Conservation (phyloP, 2,797 vertebrate species). For the Poecile montanus region DNA sequence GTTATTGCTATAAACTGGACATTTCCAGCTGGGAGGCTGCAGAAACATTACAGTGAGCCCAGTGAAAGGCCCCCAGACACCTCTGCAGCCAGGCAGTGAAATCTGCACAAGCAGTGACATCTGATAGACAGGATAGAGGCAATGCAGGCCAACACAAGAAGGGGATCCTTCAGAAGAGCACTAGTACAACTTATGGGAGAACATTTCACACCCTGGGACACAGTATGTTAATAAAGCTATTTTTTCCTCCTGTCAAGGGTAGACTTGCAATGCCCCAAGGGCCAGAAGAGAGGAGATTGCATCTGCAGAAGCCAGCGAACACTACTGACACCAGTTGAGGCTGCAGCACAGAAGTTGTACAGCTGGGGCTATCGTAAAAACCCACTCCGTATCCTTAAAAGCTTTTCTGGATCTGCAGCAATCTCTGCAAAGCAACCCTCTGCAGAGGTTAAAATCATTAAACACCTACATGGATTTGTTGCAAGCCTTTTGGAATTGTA, state of each 20-base stretch:
- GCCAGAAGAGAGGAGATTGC: not conserved
- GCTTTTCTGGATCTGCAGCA: not conserved
- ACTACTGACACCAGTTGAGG: accelerated
- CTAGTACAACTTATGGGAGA: not conserved
- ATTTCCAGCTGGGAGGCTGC: not conserved
- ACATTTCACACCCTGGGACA: not conserved
- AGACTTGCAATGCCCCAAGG: not conserved
- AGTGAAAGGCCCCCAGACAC: not conserved
- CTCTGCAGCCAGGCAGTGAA: not conserved
- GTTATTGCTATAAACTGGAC: not conserved
- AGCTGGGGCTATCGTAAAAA: not conserved
- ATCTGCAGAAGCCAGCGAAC: not conserved
- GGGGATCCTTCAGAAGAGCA: not conserved
- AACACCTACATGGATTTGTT: not conserved
- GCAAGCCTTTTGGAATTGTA: not conserved
- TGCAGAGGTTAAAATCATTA: not conserved
- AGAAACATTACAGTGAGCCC: not conserved
- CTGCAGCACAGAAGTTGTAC: not conserved
- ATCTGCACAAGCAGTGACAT: not conserved
- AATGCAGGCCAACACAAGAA: not conserved
- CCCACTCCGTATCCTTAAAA: accelerated
- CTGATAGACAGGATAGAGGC: not conserved
- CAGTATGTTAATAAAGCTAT: not conserved
- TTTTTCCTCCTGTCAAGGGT: not conserved
- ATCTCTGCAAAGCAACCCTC: not conserved